Evolutionary conservation across 2,888 invertebrate genomes (phyloP).

Genomic region (Hirtodrosophila histrioides): DNA sequence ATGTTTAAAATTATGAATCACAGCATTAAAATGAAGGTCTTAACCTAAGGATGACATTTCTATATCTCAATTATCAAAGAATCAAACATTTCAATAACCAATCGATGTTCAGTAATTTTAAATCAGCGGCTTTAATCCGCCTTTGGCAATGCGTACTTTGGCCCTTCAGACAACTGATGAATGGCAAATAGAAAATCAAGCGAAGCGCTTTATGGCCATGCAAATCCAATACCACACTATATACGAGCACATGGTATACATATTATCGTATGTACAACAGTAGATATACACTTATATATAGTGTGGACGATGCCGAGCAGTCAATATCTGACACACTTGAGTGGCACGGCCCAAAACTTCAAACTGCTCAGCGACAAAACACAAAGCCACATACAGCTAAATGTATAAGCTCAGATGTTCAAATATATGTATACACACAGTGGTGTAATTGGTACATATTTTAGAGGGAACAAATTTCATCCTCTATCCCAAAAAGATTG

Average conservation of each 20-base stretch:
- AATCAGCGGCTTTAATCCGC: constrained; percentile 25
- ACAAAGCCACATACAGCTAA: background rate
- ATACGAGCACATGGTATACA: background rate
- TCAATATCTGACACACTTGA: constrained; percentile 42
- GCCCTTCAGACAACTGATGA: constrained; percentile 28
- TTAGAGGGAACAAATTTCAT: too few species aligned
- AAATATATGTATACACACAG: background rate
- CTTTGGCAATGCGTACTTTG: constrained; percentile 25
- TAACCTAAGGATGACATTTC: too few species aligned
- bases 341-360: constrained; percentile 19
- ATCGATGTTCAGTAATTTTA: background rate
- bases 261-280: background rate
- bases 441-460: too few species aligned
- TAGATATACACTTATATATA: constrained; percentile 5
- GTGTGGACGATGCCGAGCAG: constrained; percentile 23
- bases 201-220: constrained; percentile 31
- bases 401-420: background rate
- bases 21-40: too few species aligned
- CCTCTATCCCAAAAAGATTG: too few species aligned
- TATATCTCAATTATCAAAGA: too few species aligned
- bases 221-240: constrained; percentile 8
- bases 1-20: too few species aligned
- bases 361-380: constrained; percentile 26
- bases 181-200: constrained; percentile 34
- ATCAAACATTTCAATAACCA: constrained; percentile 5